Conservation (phyloP, 2,113 vertebrate species). For the Rhinopomastus cyanomelas region DNA sequence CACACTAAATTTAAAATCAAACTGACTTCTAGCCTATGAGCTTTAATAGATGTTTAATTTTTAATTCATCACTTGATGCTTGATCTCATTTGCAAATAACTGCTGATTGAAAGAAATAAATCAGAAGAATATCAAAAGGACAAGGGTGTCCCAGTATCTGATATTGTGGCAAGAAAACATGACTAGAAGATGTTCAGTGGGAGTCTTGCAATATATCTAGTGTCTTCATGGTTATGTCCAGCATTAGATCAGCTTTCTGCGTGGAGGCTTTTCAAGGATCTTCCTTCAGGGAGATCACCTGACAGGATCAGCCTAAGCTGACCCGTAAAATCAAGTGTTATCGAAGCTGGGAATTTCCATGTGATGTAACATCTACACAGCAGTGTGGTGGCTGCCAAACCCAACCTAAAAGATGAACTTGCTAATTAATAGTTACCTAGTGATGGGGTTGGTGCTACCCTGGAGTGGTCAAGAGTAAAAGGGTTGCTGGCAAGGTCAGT, state of each 20-base stretch:
- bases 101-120: not conserved
- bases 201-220: not conserved
- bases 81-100: not conserved
- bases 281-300: not conserved
- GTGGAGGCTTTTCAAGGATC: conserved; percentile 3
- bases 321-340: not conserved
- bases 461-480: not conserved
- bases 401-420: not conserved
- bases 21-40: not conserved
- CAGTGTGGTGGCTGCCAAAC: rapidly evolving
- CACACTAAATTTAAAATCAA: not conserved
- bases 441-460: rapidly evolving
- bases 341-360: not conserved
- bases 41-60: not conserved
- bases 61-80: not conserved
- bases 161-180: not conserved
- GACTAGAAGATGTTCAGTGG: not conserved
- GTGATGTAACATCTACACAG: not conserved
- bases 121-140: not conserved
- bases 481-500: conserved; percentile 8
- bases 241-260: not conserved
- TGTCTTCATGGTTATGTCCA: not conserved
- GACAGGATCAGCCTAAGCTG: conserved; percentile 29
- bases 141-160: not conserved
- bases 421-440: not conserved